Conservation (phyloP, 2,113 vertebrate species). For the Verasper variegatus region DNA sequence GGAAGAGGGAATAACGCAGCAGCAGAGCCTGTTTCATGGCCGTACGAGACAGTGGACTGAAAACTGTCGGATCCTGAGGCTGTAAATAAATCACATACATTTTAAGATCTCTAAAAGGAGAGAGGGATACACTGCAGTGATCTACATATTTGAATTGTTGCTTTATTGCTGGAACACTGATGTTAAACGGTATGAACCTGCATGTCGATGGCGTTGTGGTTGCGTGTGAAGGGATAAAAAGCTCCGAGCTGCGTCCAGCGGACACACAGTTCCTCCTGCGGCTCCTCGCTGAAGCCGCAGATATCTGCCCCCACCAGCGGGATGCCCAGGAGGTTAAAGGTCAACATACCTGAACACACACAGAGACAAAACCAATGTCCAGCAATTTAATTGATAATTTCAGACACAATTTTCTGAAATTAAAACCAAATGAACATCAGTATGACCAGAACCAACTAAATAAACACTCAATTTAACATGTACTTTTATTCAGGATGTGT, state of each 20-base stretch:
- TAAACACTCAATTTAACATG: too few relatives aligned
- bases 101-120: too few relatives aligned
- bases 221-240: constrained; percentile 92
- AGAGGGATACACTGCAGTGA: too few relatives aligned
- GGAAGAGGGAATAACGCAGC: constrained; percentile 88
- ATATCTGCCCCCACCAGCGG: constrained; percentile 87
- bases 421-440: too few relatives aligned
- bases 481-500: too few relatives aligned
- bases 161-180: background rate
- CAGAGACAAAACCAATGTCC: background rate
- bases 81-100: constrained; percentile 43
- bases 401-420: too few relatives aligned
- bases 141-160: background rate
- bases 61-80: constrained; percentile 87
- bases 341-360: constrained; percentile 83
- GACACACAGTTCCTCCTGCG: constrained; percentile 88
- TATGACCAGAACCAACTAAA: too few relatives aligned
- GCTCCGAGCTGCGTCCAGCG: constrained; percentile 91
- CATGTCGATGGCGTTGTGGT: constrained; percentile 84
- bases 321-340: constrained; percentile 89
- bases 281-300: constrained; percentile 86
- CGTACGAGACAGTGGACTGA: constrained; percentile 78
- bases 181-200: constrained; percentile 60
- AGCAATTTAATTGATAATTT: background rate
- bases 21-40: constrained; percentile 88